phyloP scores from a whole-genome alignment of 2,888 invertebrate genomes.

The Campoplex capitator region DNA sequence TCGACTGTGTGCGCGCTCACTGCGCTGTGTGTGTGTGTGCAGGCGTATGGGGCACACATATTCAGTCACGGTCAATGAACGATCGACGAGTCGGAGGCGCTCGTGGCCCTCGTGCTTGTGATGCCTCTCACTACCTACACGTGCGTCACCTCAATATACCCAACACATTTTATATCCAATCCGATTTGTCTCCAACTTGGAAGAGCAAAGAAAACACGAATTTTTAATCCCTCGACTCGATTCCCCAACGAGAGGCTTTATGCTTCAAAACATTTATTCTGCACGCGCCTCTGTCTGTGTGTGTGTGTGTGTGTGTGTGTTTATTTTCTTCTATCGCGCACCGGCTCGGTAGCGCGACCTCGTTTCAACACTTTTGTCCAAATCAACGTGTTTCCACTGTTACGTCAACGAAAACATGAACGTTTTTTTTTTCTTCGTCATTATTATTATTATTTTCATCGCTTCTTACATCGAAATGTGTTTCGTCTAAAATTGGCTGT shows the following conservation, averaged over 20 bases:
- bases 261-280: slow-evolving; percentile 11
- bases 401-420: background rate
- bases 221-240: slow-evolving; percentile 2
- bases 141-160: slow-evolving; percentile 57
- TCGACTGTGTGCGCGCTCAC: background rate
- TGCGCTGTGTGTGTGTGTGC: slow-evolving; percentile 61
- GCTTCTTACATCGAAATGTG: background rate
- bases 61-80: slow-evolving; percentile 67
- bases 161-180: slow-evolving; percentile 9
- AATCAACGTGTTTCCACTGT: background rate
- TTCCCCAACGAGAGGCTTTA: background rate
- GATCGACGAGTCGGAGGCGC: slow-evolving; percentile 61
- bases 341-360: background rate
- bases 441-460: background rate
- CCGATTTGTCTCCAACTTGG: background rate
- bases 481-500: background rate
- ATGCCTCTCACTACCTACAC: slow-evolving; percentile 59
- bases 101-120: slow-evolving; percentile 53
- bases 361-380: slow-evolving; percentile 1
- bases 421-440: background rate
- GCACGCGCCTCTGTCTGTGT: no score
- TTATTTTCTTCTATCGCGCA: background rate
- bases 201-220: slow-evolving; percentile 1
- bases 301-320: background rate
- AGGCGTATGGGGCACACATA: slow-evolving; percentile 4